A percentile compares a stretch with the other conserved stretches of the same genome.
Evolutionary conservation across 2,113 vertebrate species (phyloP).

Genomic region (Calonectris borealis): DNA sequence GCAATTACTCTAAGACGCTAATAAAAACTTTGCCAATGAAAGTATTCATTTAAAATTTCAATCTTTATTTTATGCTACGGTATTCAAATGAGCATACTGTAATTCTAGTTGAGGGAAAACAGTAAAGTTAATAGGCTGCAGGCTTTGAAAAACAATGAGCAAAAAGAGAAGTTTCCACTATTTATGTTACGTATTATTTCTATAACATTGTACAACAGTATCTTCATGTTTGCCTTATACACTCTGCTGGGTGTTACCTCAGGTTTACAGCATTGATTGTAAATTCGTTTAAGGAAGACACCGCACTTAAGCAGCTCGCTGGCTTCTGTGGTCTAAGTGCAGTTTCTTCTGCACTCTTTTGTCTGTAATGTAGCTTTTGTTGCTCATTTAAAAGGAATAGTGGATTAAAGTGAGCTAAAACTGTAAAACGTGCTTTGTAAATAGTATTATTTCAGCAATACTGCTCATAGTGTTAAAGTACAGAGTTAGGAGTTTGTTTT

Average conservation of each 20-base stretch:
- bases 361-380: not conserved
- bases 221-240: not conserved
- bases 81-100: not conserved
- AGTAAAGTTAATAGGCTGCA: not conserved
- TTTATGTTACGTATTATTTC: not conserved
- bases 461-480: not conserved
- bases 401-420: not conserved
- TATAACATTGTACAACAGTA: not conserved
- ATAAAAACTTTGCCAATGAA: not conserved
- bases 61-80: not conserved
- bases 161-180: not conserved
- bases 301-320: not conserved
- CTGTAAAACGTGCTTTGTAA: not conserved
- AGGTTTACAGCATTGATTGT: not conserved
- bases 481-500: not conserved
- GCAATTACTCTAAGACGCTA: not conserved
- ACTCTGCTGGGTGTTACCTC: not conserved
- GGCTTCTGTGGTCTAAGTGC: not conserved
- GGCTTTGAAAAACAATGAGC: not conserved
- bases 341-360: not conserved
- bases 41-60: not conserved
- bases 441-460: not conserved
- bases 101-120: constrained; percentile 36
- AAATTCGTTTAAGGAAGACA: not conserved
- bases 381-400: not conserved